Conservation (phyloP, 1,140 invertebrate genomes). For the Diorhabda carinulata region DNA sequence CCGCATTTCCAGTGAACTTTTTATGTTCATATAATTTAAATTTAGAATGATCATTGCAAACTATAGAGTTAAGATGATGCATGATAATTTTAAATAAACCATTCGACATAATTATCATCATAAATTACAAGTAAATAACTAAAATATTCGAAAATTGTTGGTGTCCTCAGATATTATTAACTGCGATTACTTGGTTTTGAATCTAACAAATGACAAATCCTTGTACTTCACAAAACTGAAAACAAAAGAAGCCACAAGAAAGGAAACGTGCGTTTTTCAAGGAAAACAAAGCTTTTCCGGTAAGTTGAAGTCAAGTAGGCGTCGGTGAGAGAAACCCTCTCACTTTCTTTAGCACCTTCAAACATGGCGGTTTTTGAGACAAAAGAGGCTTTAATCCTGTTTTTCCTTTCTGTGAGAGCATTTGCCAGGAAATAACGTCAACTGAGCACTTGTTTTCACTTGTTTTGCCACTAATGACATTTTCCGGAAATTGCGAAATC, state of each 20-base stretch:
- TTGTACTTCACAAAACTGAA: neutral
- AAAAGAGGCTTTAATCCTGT: neutral
- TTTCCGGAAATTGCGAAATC: neutral
- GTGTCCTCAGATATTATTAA: too few relatives aligned
- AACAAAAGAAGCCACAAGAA: neutral
- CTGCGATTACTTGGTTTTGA: too few relatives aligned
- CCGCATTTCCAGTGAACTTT: too few relatives aligned
- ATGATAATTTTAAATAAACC: too few relatives aligned
- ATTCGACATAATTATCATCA: too few relatives aligned
- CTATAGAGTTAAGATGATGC: too few relatives aligned
- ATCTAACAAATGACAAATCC: too few relatives aligned
- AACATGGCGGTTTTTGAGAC: neutral
- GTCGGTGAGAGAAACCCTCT: neutral
- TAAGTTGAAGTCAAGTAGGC: conserved; percentile 2
- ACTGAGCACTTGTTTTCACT: conserved; percentile 2
- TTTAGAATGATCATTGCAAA: too few relatives aligned
- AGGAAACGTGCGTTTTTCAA: neutral
- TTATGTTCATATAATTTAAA: too few relatives aligned
- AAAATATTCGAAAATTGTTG: too few relatives aligned
- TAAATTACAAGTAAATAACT: too few relatives aligned
- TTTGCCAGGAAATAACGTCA: neutral
- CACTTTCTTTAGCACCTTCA: conserved; percentile 2
- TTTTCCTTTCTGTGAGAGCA: conserved; percentile 2
- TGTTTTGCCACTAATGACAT: neutral
- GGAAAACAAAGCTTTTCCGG: neutral